A percentile compares a stretch with the other conserved stretches of the same genome.
phyloP scores from a whole-genome alignment of 2,113 vertebrate species.

The Eretmochelys imbricata region DNA sequence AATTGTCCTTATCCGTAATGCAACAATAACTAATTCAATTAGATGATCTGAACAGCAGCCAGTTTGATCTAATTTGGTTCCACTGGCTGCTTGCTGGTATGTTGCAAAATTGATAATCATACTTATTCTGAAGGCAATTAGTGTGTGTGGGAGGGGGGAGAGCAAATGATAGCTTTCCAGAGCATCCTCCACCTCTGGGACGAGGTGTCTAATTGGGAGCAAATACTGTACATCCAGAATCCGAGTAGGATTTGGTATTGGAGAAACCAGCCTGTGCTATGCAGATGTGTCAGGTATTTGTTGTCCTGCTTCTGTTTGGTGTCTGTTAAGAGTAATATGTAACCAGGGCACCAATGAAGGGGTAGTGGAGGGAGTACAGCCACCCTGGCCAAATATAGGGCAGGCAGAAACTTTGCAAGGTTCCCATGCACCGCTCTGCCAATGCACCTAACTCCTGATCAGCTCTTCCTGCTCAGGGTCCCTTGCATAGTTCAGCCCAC shows the following conservation, averaged over 20 bases:
- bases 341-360: neutral
- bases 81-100: constrained; percentile 46
- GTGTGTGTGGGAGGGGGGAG: neutral
- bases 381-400: neutral
- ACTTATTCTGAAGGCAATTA: constrained; percentile 47
- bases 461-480: neutral
- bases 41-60: constrained; percentile 67
- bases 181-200: constrained; percentile 10
- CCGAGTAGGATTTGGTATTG: neutral
- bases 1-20: constrained; percentile 70
- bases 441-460: neutral
- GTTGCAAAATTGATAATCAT: constrained; percentile 55
- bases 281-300: neutral
- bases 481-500: neutral
- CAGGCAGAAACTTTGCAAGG: neutral
- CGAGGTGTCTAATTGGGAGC: neutral
- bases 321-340: neutral
- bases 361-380: neutral
- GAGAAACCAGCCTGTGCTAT: neutral
- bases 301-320: neutral
- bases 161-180: neutral
- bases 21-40: constrained; percentile 73
- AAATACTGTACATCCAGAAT: neutral
- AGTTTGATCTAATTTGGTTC: constrained; percentile 67
- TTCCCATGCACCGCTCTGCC: neutral